A percentile compares a stretch with the other conserved stretches of the same genome.
These are phyloP conservation scores for Panthera uncia DNA, from an alignment of 2,113 vertebrate species.

Conservation along the genomic window DNA sequence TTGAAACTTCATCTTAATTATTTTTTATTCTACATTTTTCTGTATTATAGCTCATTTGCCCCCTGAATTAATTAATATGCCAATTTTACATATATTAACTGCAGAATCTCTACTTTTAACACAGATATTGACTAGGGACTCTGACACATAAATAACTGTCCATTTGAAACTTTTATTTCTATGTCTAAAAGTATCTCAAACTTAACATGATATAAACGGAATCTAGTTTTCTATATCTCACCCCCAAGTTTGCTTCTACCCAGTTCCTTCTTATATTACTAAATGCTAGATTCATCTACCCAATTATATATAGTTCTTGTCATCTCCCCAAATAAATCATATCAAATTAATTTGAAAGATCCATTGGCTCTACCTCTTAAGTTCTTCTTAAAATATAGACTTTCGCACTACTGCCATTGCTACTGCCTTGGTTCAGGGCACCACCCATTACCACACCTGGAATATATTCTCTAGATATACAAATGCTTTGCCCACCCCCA, in stretches of 20 bases:
- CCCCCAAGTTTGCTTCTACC: background rate
- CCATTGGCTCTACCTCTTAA: background rate
- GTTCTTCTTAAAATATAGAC: background rate
- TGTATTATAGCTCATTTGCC: background rate
- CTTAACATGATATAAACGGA: background rate
- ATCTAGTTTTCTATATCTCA: background rate
- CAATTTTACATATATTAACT: background rate
- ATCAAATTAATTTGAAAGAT: background rate
- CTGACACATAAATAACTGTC: background rate
- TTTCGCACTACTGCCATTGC: background rate
- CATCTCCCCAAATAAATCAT: background rate
- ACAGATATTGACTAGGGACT: background rate
- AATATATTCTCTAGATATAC: background rate
- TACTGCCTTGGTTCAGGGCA: background rate
- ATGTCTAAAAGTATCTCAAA: background rate
- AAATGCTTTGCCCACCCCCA: background rate
- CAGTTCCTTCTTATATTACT: background rate
- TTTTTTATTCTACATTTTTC: background rate
- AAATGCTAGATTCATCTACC: background rate
- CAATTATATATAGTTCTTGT: background rate
- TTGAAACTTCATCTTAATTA: background rate
- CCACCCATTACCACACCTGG: background rate
- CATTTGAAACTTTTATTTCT: background rate
- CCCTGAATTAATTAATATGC: background rate
- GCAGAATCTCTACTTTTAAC: background rate